A percentile compares a stretch with the other conserved stretches of the same genome.
Evolutionary conservation across 2,888 invertebrate genomes (phyloP).

Genomic region (Pristionchus entomophagus): DNA sequence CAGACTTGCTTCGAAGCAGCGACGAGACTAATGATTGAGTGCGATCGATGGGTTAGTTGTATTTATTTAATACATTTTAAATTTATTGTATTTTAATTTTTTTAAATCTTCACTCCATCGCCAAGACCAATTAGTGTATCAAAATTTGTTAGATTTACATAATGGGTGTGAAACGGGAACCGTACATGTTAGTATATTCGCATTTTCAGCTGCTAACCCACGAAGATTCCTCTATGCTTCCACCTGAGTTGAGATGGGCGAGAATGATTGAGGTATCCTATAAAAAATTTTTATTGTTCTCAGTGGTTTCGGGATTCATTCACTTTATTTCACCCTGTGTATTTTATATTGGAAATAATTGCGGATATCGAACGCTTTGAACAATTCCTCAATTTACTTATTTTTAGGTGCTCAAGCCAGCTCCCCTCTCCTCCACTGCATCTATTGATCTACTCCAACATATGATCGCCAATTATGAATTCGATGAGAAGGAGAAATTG

Average conservation of each 20-base stretch:
- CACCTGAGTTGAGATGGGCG: constrained; percentile 6
- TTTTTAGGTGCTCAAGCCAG: background rate
- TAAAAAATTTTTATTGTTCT: background rate
- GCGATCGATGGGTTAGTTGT: constrained; percentile 30
- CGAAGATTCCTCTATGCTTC: background rate
- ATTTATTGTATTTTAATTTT: background rate
- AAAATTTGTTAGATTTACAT: background rate
- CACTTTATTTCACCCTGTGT: too few relatives aligned
- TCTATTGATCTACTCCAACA: constrained; percentile 23
- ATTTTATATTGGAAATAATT: too few relatives aligned
- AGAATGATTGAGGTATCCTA: constrained; percentile 3
- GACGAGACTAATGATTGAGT: constrained; percentile 1
- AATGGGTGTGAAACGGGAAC: background rate
- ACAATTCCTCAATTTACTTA: background rate
- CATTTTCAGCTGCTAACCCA: constrained; percentile 17
- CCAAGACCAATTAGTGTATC: background rate
- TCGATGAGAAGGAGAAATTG: constrained; percentile 8
- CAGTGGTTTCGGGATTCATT: background rate
- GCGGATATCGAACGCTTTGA: too few relatives aligned
- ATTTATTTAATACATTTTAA: background rate
- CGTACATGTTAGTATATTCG: too few relatives aligned
- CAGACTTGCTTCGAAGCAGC: constrained; percentile 1
- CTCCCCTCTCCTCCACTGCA: background rate
- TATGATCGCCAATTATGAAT: constrained; percentile 16
- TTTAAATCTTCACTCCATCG: background rate